Base-by-base conservation (phyloP, 2,113 vertebrate genomes). In the Ptilorrhoa leucosticta region DNA sequence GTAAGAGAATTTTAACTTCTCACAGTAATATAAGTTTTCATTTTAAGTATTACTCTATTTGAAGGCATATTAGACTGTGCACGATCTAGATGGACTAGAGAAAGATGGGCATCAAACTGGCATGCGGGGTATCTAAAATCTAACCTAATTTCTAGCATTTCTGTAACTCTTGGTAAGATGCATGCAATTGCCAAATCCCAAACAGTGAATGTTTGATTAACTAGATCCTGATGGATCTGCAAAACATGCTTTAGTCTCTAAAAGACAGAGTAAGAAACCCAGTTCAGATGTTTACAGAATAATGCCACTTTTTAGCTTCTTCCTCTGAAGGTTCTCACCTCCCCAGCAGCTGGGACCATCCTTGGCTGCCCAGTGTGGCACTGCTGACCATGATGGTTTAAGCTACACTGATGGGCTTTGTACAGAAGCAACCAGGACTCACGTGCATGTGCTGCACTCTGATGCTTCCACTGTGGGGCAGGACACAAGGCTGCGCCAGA, bases 361-460 rank as follows among this genome's bases (percentile, higher is more conserved):
- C 24, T 48, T 87, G n/a, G 44, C 17, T 83, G 19, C 26, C 40
- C 2, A 1, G 6, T 7, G 44, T 81, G 79, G 71, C 26, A 30
- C 35, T 68, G 78, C 58, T 63, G 54, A 30, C 54, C 6, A 0
- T 7, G 8, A 15, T 37, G 31, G 9, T 44, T 66, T 57, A 26
- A 76, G 14, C 20, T 24, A 13, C 11, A 3, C 24, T 2, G 0
- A 4, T 71, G 73, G 68, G 22, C 33, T 76, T 83, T 47, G 47
- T 19, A 47, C 7, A 54, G 54, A 54, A 86, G 53, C 47, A 71
- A 13, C 23, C 7, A 13, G 79, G 45, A 39, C 30, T 22, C 33
- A 3, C 0, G 1, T 7, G 22, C 21, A 7, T 26, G 26, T 17
- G 37, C 22, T 58, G n/a, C 47, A 10, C 24, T 60, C 40, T 54